Base-by-base conservation (phyloP, 2,797 vertebrate genomes). In the Chrysocyon brachyurus region DNA sequence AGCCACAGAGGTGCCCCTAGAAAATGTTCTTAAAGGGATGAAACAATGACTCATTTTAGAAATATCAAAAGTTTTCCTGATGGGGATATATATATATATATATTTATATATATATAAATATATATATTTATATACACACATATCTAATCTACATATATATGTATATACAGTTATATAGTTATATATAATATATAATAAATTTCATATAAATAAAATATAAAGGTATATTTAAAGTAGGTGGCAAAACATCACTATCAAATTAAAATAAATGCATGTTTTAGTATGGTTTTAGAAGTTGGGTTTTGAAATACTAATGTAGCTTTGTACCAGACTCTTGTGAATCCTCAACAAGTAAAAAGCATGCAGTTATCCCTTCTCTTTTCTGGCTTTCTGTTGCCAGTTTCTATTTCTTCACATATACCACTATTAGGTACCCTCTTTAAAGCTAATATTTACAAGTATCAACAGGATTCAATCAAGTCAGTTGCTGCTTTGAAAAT, bases 41-140 rank as follows among this genome's bases (percentile, higher is more conserved):
- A 97, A 97, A 97, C 97, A 98, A 98, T 98, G 81, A 70, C 91
- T 98, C 91, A 97, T 92, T 98, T 96, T 96, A 96, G 94, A 98
- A 97, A 95, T 95, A 93, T 96, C 82, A 97, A 78, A 95, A 93
- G 90, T 79, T 70, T 97, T 97, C 96, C 96, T 91, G 56, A 87
- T 95, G 33, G 5, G 7, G 17, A 19, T 6, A 61, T 96, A 97
- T 98, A 97, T 84, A 94, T 93, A 95, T 96, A 98, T 21, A 57
- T 17, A 21, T 57, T 36, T 94, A 95, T 96, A 94, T 93, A 95
- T 96, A 98, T 21, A 57, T 17, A 21, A 21, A 57, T 57, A 19
- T 57, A 57, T 57, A 57, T 57, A 57, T 57, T 57, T 57, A 57
- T 57, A 57, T 21, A 57, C 56, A 57, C 40, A 40, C 40, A 40